Percentiles rank a stretch among this genome's conserved stretches.
phyloP scores from a whole-genome alignment of 2,113 vertebrate species.

The Amblyornis subalaris region DNA sequence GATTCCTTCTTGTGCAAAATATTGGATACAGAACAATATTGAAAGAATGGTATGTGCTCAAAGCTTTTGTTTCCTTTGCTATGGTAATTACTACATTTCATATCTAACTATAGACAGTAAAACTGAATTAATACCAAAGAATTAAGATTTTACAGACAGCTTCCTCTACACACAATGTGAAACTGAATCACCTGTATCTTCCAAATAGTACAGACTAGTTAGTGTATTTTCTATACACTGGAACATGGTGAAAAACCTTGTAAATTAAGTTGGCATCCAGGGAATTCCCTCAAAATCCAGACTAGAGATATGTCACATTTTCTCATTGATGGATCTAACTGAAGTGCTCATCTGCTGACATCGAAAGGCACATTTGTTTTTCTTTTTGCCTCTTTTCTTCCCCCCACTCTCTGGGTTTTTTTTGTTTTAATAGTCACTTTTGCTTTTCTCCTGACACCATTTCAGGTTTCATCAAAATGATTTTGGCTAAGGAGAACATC shows the following conservation, averaged over 20 bases:
- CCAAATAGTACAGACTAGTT: not conserved
- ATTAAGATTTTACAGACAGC: not conserved
- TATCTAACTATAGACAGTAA: not conserved
- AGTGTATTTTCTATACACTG: not conserved
- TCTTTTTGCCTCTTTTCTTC: not conserved
- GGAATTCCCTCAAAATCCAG: not conserved
- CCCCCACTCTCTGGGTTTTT: not conserved
- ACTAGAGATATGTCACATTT: not conserved
- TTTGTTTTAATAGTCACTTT: not conserved
- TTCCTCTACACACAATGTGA: not conserved
- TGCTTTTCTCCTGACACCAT: not conserved
- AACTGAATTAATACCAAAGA: not conserved
- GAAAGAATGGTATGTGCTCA: not conserved
- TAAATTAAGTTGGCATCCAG: not conserved
- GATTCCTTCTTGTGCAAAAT: not conserved
- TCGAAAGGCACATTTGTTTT: not conserved
- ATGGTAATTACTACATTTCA: not conserved
- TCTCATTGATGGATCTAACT: not conserved
- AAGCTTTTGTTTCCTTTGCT: not conserved
- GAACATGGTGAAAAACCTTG: not conserved
- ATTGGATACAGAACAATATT: not conserved
- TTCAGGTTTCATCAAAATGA: not conserved
- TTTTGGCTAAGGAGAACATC: not conserved
- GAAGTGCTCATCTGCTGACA: not conserved
- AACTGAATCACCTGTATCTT: not conserved